Conservation (phyloP, 2,113 vertebrate genomes). For the Dipodomys ordii region DNA sequence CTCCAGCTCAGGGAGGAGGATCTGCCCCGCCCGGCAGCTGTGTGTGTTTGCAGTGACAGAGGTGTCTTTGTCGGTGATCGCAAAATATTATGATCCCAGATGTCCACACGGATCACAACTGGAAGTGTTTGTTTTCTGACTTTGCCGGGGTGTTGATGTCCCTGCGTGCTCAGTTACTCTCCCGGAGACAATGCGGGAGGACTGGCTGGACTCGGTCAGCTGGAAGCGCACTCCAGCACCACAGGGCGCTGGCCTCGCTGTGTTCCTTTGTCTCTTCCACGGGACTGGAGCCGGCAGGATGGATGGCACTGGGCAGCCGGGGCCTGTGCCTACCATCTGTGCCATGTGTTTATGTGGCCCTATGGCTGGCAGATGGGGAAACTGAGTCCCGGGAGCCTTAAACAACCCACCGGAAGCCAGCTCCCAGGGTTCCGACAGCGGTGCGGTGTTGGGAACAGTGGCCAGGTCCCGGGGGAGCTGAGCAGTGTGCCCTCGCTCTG, state of each 20-base stretch:
- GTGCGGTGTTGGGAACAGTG: background rate
- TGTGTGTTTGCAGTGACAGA: background rate
- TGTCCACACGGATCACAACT: conserved; percentile 1
- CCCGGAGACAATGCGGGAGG: fast-evolving
- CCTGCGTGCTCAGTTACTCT: background rate
- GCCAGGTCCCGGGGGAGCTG: background rate
- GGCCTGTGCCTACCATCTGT: too few species aligned
- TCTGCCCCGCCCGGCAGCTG: background rate
- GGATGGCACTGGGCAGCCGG: fast-evolving
- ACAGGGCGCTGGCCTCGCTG: background rate
- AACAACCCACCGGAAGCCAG: background rate
- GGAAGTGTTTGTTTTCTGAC: background rate
- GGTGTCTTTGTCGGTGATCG: conserved; percentile 5
- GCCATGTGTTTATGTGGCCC: fast-evolving
- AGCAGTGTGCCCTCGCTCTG: background rate
- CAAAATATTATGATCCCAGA: conserved; percentile 41
- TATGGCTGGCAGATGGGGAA: background rate
- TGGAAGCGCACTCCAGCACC: background rate
- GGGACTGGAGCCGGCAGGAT: too few species aligned
- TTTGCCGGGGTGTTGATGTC: background rate
- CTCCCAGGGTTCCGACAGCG: background rate
- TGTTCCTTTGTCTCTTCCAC: too few species aligned
- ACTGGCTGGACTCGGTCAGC: fast-evolving
- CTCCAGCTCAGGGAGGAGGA: background rate
- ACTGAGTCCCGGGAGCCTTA: background rate